Conservation (phyloP, 2,888 invertebrate genomes). For the Cetonia aurata region DNA sequence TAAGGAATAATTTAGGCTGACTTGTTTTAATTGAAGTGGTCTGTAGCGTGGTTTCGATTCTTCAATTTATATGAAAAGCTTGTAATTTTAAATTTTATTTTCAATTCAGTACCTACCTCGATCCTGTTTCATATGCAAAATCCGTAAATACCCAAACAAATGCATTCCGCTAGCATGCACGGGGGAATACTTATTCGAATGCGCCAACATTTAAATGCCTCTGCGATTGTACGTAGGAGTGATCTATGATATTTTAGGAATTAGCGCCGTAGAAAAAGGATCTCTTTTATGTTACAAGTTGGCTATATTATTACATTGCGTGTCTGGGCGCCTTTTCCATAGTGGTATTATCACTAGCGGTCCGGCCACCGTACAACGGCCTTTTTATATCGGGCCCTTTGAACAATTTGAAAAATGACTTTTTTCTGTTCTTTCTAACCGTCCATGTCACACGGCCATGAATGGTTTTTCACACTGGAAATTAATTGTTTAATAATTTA, state of each 20-base stretch:
- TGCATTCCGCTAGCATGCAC: no score
- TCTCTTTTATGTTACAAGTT: constrained; percentile 20
- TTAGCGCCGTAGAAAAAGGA: constrained; percentile 32
- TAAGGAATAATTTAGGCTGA: no score
- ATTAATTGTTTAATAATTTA: constrained; percentile 41
- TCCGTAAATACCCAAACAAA: no score
- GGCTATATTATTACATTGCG: constrained; percentile 35
- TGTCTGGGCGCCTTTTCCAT: constrained; percentile 29
- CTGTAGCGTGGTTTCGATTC: no score
- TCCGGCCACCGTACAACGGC: constrained; percentile 24
- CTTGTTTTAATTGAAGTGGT: no score
- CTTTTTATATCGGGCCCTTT: constrained; percentile 39
- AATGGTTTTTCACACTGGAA: constrained; percentile 22
- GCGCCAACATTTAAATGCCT: no score
- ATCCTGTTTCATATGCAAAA: no score
- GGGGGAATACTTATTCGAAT: no score
- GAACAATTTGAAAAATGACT: constrained; percentile 41
- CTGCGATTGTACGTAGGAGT: neutral
- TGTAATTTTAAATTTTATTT: no score
- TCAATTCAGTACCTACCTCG: no score
- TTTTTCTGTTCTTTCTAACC: constrained; percentile 40
- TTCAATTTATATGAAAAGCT: no score
- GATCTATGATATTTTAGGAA: constrained; percentile 31
- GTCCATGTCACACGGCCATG: constrained; percentile 24
- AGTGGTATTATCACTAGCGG: constrained; percentile 31